A percentile compares a stretch with the other conserved stretches of the same genome.
Evolutionary conservation across 2,797 vertebrate genomes (phyloP).

Genomic region (Cheirogaleus major): DNA sequence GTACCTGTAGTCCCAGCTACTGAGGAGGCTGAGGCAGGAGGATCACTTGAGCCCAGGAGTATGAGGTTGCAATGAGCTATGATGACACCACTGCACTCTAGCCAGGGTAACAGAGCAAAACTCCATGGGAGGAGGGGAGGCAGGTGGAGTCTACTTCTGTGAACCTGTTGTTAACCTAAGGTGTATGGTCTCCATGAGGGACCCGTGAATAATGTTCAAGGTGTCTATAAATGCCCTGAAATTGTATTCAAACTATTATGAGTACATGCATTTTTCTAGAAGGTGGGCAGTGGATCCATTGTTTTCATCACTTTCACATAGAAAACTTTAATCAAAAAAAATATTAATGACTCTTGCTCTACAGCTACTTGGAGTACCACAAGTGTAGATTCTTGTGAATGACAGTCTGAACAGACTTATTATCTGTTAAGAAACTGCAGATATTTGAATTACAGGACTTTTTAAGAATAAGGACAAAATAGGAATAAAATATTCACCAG

Average conservation of each 20-base stretch:
- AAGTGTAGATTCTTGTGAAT: not conserved
- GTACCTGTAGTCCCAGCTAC: not conserved
- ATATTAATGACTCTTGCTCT: not conserved
- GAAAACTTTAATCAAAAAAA: not conserved
- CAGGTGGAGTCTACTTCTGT: not conserved
- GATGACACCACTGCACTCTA: too few species aligned
- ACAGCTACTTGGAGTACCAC: not conserved
- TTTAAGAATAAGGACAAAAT: slow-evolving; percentile 41
- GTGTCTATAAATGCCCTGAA: not conserved
- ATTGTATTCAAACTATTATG: not conserved
- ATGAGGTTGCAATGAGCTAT: too few species aligned
- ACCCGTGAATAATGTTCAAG: not conserved
- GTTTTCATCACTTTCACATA: slow-evolving; percentile 2
- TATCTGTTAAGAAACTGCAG: slow-evolving; percentile 26
- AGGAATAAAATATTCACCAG: slow-evolving; percentile 46
- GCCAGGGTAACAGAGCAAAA: not conserved
- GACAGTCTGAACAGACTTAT: not conserved
- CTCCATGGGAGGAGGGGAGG: not conserved
- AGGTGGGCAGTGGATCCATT: not conserved
- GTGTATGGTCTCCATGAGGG: not conserved
- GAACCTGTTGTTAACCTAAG: slow-evolving; percentile 26
- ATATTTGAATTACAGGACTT: slow-evolving; percentile 36
- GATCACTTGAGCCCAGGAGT: not conserved
- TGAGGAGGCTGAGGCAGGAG: not conserved
- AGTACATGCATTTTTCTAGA: not conserved